Base-by-base conservation (phyloP, 2,797 vertebrate species). In the Acipenser ruthenus region DNA sequence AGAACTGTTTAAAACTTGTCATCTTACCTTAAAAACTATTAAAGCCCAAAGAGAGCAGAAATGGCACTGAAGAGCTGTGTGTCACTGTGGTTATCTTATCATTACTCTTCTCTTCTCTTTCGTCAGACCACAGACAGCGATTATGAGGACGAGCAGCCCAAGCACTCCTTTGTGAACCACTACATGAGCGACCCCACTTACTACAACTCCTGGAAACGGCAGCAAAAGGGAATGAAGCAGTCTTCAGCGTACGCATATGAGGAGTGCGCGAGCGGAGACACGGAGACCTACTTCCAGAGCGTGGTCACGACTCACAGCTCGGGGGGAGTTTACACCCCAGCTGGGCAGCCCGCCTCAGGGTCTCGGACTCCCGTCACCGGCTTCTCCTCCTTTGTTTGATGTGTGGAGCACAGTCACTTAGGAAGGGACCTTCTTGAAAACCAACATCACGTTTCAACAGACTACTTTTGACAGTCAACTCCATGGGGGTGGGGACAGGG, bases 141-240 rank as follows among this genome's bases (percentile, higher is more conserved):
- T 81, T 93, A 94, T 0, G 95, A 98, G 82, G 95, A 97, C 1
- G 90, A 93, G 71, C 80, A 92, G 67, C 93, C 94, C 50, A 96
- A 95, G 68, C 96, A 96, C 81, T 98, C 96, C 23, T 98, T 98
- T 0, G 95, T 98, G 78, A 98, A 97, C 90, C 96, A 98, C 68
- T 98, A 98, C 84, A 95, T 98, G 95, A 98, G 95, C 2, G 96
- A 98, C 83, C 95, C 95, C 67, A 95, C 92, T 8, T 98, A 97
- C 87, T 96, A 91, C 85, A 95, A 93, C 85, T 97, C 95, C 0
- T 98, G 96, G 96, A 97, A 96, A 81, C 86, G 95, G 67, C 92
- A 95, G 82, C 92, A 94, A 75, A 95, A 94, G 64, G 90, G 91
- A 66, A 80, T 94, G 51, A 91, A 94, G 75, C 73, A 80, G 69